phyloP scores from a whole-genome alignment of 2,888 invertebrate species.

The Hemicrepidius hirtus region DNA sequence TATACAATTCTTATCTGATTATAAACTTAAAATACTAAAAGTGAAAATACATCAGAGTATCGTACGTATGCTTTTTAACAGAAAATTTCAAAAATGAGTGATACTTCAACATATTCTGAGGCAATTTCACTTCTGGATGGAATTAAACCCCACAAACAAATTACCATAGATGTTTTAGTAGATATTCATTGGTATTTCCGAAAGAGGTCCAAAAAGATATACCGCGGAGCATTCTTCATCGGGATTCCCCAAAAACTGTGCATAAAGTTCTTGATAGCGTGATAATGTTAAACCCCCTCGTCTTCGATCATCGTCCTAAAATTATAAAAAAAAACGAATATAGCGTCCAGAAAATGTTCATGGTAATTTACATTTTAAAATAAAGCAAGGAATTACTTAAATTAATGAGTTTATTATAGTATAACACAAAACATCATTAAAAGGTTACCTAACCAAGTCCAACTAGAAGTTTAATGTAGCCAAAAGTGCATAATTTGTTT shows the following conservation, averaged over 20 bases:
- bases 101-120: background rate
- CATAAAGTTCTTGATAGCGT: slow-evolving; percentile 89
- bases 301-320: slow-evolving; percentile 88
- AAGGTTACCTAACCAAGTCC: slow-evolving; percentile 1
- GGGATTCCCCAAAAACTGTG: slow-evolving; percentile 86
- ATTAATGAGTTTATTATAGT: background rate
- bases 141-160: background rate
- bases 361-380: background rate
- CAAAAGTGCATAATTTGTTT: slow-evolving; percentile 19
- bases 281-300: slow-evolving; percentile 85
- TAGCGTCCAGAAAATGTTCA: background rate
- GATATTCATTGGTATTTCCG: slow-evolving; percentile 64
- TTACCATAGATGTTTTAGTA: background rate
- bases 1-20: too few relatives aligned
- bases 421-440: slow-evolving; percentile 18
- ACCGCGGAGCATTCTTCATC: slow-evolving; percentile 83
- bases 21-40: too few relatives aligned
- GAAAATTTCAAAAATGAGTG: background rate
- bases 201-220: slow-evolving; percentile 86
- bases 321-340: background rate
- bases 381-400: background rate
- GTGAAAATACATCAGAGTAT: too few relatives aligned
- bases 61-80: too few relatives aligned
- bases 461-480: background rate
- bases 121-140: slow-evolving; percentile 24